phyloP scores from a whole-genome alignment of 2,888 invertebrate genomes.

The Catocala fraxini region DNA sequence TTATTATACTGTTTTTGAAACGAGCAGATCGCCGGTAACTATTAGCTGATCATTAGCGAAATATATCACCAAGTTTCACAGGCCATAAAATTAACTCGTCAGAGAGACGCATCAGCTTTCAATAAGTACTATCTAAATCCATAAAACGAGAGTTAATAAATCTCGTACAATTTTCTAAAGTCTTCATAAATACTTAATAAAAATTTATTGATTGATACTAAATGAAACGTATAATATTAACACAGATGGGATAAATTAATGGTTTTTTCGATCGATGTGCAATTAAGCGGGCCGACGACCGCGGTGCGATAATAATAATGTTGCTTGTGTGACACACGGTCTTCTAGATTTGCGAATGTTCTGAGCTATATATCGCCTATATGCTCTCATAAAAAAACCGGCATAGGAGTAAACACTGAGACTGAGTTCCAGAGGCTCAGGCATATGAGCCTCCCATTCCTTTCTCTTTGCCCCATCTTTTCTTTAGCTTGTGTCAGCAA shows the following conservation, averaged over 20 bases:
- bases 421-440: too few species aligned
- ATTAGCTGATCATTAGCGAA: not conserved
- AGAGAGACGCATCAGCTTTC: slow-evolving; percentile 3
- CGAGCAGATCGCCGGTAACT: not conserved
- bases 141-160: slow-evolving; percentile 28
- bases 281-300: slow-evolving; percentile 31
- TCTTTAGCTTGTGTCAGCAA: too few species aligned
- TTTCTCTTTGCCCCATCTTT: too few species aligned
- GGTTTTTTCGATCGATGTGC: slow-evolving; percentile 27
- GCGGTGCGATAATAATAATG: slow-evolving; percentile 16
- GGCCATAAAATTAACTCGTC: slow-evolving; percentile 17
- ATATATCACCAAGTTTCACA: slow-evolving; percentile 12
- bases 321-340: slow-evolving; percentile 17
- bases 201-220: slow-evolving; percentile 30
- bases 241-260: slow-evolving; percentile 32
- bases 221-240: slow-evolving; percentile 38
- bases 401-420: too few species aligned
- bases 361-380: not conserved
- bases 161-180: slow-evolving; percentile 21
- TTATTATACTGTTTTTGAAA: not conserved
- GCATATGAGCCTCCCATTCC: too few species aligned
- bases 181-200: slow-evolving; percentile 13
- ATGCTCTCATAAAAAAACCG: too few species aligned
- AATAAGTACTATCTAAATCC: slow-evolving; percentile 6
- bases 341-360: not conserved